Evolutionary conservation across 1,140 invertebrate species (phyloP).

Genomic region (Drosophila varians): DNA sequence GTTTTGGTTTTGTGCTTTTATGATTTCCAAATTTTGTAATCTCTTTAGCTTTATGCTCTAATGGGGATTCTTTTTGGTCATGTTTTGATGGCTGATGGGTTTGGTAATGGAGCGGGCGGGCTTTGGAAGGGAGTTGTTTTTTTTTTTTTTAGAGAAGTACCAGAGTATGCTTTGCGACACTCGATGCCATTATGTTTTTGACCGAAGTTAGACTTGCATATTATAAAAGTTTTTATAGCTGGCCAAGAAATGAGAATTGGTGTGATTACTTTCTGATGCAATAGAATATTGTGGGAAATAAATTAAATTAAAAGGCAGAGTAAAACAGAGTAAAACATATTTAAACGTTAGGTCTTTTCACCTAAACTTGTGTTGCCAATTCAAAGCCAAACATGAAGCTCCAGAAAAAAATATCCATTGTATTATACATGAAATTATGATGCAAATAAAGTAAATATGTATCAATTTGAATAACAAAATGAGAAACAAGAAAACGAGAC

Average conservation of each 20-base stretch:
- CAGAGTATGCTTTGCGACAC: conserved; percentile 52
- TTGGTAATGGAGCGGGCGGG: conserved; percentile 32
- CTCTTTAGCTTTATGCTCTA: conserved; percentile 39
- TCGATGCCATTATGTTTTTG: conserved; percentile 31
- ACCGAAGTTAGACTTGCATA: too few relatives aligned
- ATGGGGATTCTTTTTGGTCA: conserved; percentile 9
- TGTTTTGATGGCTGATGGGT: conserved; percentile 34
- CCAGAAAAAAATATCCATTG: conserved; percentile 35
- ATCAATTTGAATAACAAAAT: conserved; percentile 47
- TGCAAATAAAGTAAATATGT: conserved; percentile 43
- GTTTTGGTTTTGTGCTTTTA: conserved; percentile 44
- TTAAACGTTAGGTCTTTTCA: too few relatives aligned
- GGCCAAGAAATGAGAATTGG: conserved; percentile 43
- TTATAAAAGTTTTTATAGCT: conserved; percentile 19
- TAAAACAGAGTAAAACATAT: conserved; percentile 26
- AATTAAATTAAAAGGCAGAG: conserved; percentile 34
- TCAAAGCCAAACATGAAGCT: conserved; percentile 73
- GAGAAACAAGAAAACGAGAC: conserved; percentile 54
- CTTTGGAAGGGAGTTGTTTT: conserved; percentile 6
- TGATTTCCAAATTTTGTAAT: conserved; percentile 29
- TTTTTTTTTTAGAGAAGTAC: conserved; percentile 64
- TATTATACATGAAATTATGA: conserved; percentile 32
- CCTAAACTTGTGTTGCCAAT: conserved; percentile 64
- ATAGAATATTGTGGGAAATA: conserved; percentile 1
- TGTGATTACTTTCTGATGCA: conserved; percentile 36